Percentiles rank a stretch among this genome's conserved stretches.
Evolutionary conservation across 2,113 vertebrate genomes (phyloP).

Genomic region (Craseonycteris thonglongyai): DNA sequence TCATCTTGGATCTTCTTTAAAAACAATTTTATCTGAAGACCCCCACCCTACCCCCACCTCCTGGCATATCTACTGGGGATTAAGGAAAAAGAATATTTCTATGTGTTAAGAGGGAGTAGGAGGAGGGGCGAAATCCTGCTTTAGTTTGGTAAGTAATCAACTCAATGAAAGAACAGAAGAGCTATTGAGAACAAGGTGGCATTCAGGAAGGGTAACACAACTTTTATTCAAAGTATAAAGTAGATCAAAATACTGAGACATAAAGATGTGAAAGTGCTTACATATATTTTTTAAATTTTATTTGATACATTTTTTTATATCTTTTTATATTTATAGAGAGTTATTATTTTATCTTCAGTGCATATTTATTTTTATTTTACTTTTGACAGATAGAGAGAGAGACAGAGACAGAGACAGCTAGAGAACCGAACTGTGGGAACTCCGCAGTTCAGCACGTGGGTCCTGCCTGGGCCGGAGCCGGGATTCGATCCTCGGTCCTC

Average conservation of each 20-base stretch:
- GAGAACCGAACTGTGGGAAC: too few relatives aligned
- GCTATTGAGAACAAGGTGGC: background rate
- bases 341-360: too few relatives aligned
- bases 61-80: background rate
- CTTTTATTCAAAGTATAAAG: background rate
- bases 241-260: background rate
- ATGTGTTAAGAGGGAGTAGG: background rate
- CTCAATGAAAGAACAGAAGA: background rate
- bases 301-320: too few relatives aligned
- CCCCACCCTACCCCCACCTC: background rate
- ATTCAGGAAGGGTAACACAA: background rate
- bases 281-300: background rate
- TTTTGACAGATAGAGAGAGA: too few relatives aligned
- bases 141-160: background rate
- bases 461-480: too few relatives aligned
- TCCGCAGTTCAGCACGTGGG: too few relatives aligned
- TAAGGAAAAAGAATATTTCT: conserved; percentile 4
- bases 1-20: background rate
- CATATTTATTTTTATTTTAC: too few relatives aligned
- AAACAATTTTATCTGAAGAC: background rate
- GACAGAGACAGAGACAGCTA: too few relatives aligned
- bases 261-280: background rate
- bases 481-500: too few relatives aligned
- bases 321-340: too few relatives aligned
- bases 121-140: background rate